Percentiles rank a stretch among this genome's conserved stretches.
Conservation (phyloP, 2,113 vertebrate genomes). For the Xyliphius kryptos region DNA sequence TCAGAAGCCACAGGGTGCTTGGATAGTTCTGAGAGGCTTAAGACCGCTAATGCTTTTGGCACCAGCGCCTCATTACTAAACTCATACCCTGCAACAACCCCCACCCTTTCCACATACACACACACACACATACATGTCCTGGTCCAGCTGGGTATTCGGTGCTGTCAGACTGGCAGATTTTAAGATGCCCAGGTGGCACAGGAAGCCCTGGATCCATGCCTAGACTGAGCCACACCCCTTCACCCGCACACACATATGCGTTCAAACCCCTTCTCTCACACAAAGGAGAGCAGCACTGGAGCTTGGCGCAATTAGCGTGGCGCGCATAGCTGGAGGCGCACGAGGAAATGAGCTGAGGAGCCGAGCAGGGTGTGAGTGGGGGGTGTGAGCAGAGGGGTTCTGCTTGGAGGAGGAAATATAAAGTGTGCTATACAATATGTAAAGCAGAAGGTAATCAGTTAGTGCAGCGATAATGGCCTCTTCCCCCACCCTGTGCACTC, state of each 20-base stretch:
- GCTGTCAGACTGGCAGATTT: slow-evolving; percentile 59
- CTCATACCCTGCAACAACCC: too few species aligned
- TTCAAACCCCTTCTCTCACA: slow-evolving; percentile 28
- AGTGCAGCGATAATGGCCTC: neutral
- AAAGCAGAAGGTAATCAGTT: slow-evolving; percentile 53
- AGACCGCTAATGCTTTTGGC: too few species aligned
- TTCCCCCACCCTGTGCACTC: slow-evolving; percentile 9
- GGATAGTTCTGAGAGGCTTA: too few species aligned
- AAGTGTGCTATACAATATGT: slow-evolving; percentile 61
- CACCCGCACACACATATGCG: slow-evolving; percentile 21
- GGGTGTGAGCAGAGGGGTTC: slow-evolving; percentile 61
- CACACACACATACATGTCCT: slow-evolving; percentile 40
- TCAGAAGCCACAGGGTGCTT: too few species aligned
- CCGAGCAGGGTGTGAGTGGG: slow-evolving; percentile 34
- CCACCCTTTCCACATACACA: too few species aligned
- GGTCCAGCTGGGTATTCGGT: slow-evolving; percentile 57
- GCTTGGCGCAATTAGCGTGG: slow-evolving; percentile 64
- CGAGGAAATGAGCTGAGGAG: slow-evolving; percentile 60
- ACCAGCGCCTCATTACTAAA: slow-evolving; percentile 45
- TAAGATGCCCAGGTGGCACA: slow-evolving; percentile 61
- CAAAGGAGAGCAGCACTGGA: slow-evolving; percentile 38
- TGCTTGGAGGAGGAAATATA: slow-evolving; percentile 65
- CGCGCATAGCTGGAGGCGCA: slow-evolving; percentile 59
- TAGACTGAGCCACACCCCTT: slow-evolving; percentile 45
- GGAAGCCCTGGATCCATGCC: slow-evolving; percentile 62